A percentile compares a stretch with the other conserved stretches of the same genome.
Evolutionary conservation across 2,888 invertebrate genomes (phyloP).

Genomic region (Chloroclystis v-ata): DNA sequence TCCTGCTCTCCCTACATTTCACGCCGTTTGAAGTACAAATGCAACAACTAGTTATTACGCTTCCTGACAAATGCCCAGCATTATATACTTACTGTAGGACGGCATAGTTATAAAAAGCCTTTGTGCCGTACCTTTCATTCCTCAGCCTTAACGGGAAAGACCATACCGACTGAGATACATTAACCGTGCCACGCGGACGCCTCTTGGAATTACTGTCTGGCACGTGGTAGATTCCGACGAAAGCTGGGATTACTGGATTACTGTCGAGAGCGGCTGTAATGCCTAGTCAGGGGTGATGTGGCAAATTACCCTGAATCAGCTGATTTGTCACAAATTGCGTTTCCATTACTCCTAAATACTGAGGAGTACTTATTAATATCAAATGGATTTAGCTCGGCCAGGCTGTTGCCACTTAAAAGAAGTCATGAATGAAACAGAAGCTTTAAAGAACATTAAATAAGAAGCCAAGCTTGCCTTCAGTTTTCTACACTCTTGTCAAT

Average conservation of each 20-base stretch:
- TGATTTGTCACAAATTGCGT: background rate
- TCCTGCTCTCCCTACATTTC: too few relatives aligned
- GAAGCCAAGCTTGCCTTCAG: too few relatives aligned
- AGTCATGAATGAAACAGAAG: too few relatives aligned
- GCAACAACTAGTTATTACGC: background rate
- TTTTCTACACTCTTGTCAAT: background rate
- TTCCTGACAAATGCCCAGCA: slow-evolving; percentile 8
- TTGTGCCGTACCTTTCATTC: slow-evolving; percentile 18
- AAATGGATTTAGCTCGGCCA: background rate
- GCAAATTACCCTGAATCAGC: background rate
- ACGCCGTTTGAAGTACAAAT: background rate
- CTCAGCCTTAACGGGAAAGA: slow-evolving; percentile 19
- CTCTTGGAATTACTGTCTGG: slow-evolving; percentile 16
- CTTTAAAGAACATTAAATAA: too few relatives aligned
- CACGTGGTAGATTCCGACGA: slow-evolving; percentile 16
- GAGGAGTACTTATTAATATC: background rate
- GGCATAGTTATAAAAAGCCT: slow-evolving; percentile 16
- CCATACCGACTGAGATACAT: slow-evolving; percentile 18
- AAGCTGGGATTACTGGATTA: slow-evolving; percentile 6
- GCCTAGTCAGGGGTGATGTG: background rate
- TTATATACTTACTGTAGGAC: slow-evolving; percentile 15
- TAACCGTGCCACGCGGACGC: slow-evolving; percentile 19
- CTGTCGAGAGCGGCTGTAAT: background rate
- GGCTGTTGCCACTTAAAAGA: too few relatives aligned
- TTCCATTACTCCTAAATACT: too few relatives aligned